phyloP scores from a whole-genome alignment of 2,888 invertebrate genomes.

The Dendrolimus houi region DNA sequence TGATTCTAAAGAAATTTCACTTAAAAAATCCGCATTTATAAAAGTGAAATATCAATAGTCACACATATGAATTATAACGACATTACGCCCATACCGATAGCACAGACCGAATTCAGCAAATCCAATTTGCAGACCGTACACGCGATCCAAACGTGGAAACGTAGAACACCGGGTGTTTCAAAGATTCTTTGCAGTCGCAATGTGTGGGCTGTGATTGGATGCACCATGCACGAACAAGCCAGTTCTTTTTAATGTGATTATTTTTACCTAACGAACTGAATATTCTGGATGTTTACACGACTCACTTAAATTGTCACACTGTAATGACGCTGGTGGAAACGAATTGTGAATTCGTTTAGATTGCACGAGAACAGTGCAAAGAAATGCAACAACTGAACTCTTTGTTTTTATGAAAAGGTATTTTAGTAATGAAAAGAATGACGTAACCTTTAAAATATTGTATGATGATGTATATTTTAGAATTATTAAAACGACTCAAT shows the following conservation, averaged over 20 bases:
- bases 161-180: conserved; percentile 21
- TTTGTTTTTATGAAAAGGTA: background rate
- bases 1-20: too few relatives aligned
- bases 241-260: conserved; percentile 13
- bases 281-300: background rate
- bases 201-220: conserved; percentile 28
- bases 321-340: background rate
- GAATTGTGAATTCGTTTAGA: background rate
- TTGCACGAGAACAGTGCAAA: background rate
- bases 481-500: too few relatives aligned
- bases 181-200: conserved; percentile 29
- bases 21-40: too few relatives aligned
- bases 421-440: too few relatives aligned
- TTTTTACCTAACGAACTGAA: background rate
- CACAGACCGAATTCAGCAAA: background rate
- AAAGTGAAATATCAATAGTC: background rate
- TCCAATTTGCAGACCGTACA: background rate
- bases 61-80: background rate
- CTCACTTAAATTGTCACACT: background rate
- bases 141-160: background rate
- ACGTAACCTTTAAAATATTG: too few relatives aligned
- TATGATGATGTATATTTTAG: too few relatives aligned
- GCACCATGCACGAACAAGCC: conserved; percentile 22
- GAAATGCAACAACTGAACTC: background rate
- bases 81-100: conserved; percentile 1